Percentiles rank a stretch among this genome's conserved stretches.
Evolutionary conservation across 2,888 invertebrate species (phyloP).

Genomic region (Eurois occulta): DNA sequence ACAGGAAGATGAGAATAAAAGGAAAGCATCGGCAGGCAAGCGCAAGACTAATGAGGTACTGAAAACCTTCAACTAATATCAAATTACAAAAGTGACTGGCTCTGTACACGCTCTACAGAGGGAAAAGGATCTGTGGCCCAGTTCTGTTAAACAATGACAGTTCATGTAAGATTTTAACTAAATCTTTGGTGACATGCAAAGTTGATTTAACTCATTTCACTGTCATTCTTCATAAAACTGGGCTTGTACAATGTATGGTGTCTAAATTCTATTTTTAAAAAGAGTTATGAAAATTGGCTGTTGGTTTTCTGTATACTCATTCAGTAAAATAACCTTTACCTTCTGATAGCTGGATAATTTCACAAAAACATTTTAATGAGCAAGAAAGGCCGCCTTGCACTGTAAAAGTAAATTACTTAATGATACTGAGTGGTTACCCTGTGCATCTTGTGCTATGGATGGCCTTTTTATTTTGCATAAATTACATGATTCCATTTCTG

Average conservation of each 20-base stretch:
- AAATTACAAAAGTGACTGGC: slow-evolving; percentile 65
- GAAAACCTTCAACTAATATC: slow-evolving; percentile 89
- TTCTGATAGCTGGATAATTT: slow-evolving; percentile 79
- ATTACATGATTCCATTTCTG: slow-evolving; percentile 7
- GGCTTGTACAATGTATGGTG: slow-evolving; percentile 61
- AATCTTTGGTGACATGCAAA: slow-evolving; percentile 17
- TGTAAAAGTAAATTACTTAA: background rate
- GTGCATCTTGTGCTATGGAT: slow-evolving; percentile 5
- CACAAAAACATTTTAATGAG: slow-evolving; percentile 18
- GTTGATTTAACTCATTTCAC: slow-evolving; percentile 40
- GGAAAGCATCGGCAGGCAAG: slow-evolving; percentile 88
- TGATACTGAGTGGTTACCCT: background rate
- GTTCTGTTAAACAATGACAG: slow-evolving; percentile 73
- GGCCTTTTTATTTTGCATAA: slow-evolving; percentile 34
- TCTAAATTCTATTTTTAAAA: slow-evolving; percentile 62
- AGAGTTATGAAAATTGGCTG: slow-evolving; percentile 79
- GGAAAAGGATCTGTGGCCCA: slow-evolving; percentile 83
- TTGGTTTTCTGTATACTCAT: slow-evolving; percentile 89
- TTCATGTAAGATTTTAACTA: slow-evolving; percentile 38
- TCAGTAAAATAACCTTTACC: slow-evolving; percentile 83
- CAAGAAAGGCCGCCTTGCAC: slow-evolving; percentile 16
- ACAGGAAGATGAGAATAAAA: slow-evolving; percentile 90
- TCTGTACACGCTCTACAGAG: slow-evolving; percentile 78
- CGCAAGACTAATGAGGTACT: slow-evolving; percentile 90
- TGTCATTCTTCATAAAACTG: slow-evolving; percentile 75